phyloP scores from a whole-genome alignment of 2,113 vertebrate species.

The Archocentrus centrarchus region DNA sequence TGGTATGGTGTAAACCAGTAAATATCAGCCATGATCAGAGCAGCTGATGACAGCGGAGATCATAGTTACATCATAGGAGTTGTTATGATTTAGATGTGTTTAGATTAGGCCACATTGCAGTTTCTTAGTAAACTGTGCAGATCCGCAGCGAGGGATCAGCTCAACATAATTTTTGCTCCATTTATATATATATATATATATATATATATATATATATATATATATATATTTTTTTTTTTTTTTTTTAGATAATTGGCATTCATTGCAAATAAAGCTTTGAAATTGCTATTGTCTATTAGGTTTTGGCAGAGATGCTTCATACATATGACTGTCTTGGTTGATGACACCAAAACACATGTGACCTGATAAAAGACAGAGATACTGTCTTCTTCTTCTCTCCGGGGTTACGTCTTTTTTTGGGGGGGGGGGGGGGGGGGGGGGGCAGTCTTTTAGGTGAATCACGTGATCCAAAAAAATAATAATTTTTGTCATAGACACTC shows the following conservation, averaged over 20 bases:
- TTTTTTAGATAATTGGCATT: background rate
- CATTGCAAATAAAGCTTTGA: background rate
- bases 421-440: fast-evolving
- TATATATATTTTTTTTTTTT: no score
- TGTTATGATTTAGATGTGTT: background rate
- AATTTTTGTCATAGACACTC: conserved; percentile 28
- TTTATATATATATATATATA: no score
- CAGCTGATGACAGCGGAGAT: background rate
- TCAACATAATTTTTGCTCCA: no score
- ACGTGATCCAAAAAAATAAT: background rate
- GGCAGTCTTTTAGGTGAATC: background rate
- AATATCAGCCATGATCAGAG: background rate
- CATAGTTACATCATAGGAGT: background rate
- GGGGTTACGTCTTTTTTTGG: background rate
- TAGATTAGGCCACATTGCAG: background rate
- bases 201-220: no score
- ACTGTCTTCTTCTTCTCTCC: background rate
- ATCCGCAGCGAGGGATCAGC: background rate
- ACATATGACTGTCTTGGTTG: background rate
- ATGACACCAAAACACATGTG: background rate
- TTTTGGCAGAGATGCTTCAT: background rate
- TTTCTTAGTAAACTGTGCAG: background rate
- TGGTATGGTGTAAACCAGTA: background rate
- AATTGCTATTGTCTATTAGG: background rate
- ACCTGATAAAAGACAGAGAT: background rate